phyloP scores from a whole-genome alignment of 1,140 invertebrate genomes.

The Leptinotarsa texana region DNA sequence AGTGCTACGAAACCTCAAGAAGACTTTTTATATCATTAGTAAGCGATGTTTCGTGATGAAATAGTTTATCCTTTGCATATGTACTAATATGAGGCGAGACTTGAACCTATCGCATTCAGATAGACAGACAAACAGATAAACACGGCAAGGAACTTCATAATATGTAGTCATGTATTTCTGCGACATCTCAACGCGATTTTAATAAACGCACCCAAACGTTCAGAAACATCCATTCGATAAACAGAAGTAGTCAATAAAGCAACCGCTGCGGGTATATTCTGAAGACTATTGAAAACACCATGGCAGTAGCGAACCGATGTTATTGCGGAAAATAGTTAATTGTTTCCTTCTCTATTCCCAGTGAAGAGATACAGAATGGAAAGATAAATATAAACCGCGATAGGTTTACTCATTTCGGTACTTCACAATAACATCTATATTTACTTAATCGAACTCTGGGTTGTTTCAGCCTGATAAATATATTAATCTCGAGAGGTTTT shows the following conservation, averaged over 20 bases:
- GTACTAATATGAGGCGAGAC: too few species aligned
- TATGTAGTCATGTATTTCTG: too few species aligned
- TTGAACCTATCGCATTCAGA: too few species aligned
- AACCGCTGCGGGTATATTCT: background rate
- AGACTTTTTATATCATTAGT: too few species aligned
- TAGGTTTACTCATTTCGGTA: background rate
- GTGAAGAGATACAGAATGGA: background rate
- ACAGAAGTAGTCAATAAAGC: background rate
- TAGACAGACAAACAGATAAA: too few species aligned
- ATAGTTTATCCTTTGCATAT: too few species aligned
- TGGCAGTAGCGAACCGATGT: background rate
- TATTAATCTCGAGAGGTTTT: background rate
- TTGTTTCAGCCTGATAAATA: background rate
- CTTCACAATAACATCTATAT: constrained; percentile 4
- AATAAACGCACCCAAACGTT: too few species aligned
- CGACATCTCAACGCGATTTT: too few species aligned
- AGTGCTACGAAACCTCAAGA: too few species aligned
- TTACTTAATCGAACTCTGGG: background rate
- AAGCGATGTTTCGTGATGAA: too few species aligned
- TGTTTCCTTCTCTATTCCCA: constrained; percentile 1
- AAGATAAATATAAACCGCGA: background rate
- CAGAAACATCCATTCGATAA: background rate
- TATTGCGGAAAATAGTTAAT: constrained; percentile 6
- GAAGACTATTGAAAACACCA: background rate
- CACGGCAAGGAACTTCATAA: too few species aligned